Evolutionary conservation across 2,888 invertebrate species (phyloP).

Genomic region (Amblyjoppa proteus): DNA sequence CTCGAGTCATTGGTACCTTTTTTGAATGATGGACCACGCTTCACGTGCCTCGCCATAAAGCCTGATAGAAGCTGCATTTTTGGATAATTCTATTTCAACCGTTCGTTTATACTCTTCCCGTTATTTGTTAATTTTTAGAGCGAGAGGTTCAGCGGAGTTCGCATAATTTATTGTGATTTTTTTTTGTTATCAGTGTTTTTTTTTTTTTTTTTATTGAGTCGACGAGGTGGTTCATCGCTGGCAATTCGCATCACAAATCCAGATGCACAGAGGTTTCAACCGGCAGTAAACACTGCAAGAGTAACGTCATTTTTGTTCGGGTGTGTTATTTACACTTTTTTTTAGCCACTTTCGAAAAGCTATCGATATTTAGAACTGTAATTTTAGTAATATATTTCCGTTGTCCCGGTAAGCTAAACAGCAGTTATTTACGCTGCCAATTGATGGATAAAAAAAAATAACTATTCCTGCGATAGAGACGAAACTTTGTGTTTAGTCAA

Average conservation of each 20-base stretch:
- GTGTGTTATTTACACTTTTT: neutral
- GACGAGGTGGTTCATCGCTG: neutral
- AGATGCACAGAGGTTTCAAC: neutral
- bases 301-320: neutral
- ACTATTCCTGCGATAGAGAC: neutral
- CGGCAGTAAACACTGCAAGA: neutral
- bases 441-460: neutral
- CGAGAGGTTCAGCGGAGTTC: neutral
- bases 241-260: neutral
- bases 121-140: neutral
- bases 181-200: neutral
- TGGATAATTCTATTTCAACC: constrained; percentile 24
- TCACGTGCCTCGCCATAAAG: constrained; percentile 80
- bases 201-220: neutral
- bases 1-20: constrained; percentile 75
- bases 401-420: neutral
- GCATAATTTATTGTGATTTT: neutral
- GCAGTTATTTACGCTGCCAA: neutral
- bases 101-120: neutral
- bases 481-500: neutral
- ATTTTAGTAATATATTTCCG: neutral
- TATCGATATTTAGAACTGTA: neutral
- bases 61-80: constrained; percentile 81
- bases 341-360: neutral
- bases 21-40: constrained; percentile 79